A percentile compares a stretch with the other conserved stretches of the same genome.
phyloP scores from a whole-genome alignment of 2,113 vertebrate species.

The Prietella phreatophila region DNA sequence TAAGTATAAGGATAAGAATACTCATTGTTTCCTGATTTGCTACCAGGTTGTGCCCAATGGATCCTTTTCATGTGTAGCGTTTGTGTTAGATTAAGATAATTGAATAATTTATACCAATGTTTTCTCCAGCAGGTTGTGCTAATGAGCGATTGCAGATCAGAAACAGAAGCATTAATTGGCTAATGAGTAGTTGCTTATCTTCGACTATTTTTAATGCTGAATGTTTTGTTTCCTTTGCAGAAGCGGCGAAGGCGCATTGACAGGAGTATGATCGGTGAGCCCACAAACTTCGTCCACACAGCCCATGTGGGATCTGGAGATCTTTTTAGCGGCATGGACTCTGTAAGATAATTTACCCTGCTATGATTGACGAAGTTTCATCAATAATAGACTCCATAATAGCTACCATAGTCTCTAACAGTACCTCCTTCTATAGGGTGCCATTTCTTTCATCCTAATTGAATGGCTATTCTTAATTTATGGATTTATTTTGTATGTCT shows the following conservation, averaged over 20 bases:
- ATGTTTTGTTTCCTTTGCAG: conserved; percentile 59
- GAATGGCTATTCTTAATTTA: background rate
- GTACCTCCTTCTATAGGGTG: background rate
- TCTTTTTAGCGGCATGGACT: conserved; percentile 85
- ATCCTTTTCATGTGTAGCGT: background rate
- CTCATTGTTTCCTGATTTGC: background rate
- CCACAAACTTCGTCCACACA: conserved; percentile 87
- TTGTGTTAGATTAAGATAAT: background rate
- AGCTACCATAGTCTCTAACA: background rate
- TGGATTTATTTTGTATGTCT: background rate
- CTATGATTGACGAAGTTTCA: background rate
- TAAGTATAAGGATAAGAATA: background rate
- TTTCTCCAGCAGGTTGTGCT: background rate
- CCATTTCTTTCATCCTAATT: background rate
- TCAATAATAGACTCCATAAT: background rate
- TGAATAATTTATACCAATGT: background rate
- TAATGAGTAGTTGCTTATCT: background rate
- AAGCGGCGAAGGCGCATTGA: conserved; percentile 84
- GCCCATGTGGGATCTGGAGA: conserved; percentile 88
- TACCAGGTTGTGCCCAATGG: background rate
- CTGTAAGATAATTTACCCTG: conserved; percentile 67
- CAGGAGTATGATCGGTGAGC: conserved; percentile 89
- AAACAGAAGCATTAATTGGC: background rate
- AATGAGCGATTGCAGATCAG: background rate
- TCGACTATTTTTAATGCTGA: background rate